Evolutionary conservation across 1,140 invertebrate genomes (phyloP).

Genomic region (Neodiprion fabricii): DNA sequence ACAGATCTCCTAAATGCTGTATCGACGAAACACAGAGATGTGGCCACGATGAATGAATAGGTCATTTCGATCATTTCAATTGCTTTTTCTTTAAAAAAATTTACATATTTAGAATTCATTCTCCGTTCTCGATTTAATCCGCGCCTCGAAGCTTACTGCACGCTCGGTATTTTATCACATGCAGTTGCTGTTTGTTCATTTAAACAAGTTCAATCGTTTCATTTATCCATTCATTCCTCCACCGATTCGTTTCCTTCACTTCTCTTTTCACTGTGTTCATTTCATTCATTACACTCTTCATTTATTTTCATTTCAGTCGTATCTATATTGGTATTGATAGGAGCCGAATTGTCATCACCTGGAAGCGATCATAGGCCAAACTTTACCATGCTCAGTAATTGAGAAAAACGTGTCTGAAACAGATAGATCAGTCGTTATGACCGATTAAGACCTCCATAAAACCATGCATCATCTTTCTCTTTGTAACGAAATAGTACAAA

Average conservation of each 20-base stretch:
- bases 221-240: not conserved
- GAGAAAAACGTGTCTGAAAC: not conserved
- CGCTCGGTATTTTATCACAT: not conserved
- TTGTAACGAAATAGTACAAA: not conserved
- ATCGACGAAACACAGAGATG: no score
- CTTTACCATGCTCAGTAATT: not conserved
- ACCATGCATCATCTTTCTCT: not conserved
- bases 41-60: no score
- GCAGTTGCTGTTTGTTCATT: not conserved
- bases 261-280: no score
- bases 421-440: not conserved
- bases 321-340: slow-evolving; percentile 7
- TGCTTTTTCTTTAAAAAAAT: no score
- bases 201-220: not conserved
- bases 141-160: not conserved
- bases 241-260: no score
- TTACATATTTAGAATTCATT: no score
- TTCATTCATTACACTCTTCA: not conserved
- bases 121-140: no score
- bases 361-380: not conserved
- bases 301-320: slow-evolving; percentile 1
- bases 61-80: no score
- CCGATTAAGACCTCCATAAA: not conserved
- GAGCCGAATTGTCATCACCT: not conserved
- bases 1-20: no score